Evolutionary conservation across 2,888 invertebrate species (phyloP), one percentile per base, ranked within the genome.

Genomic region (Sminthurides aquaticus): DNA sequence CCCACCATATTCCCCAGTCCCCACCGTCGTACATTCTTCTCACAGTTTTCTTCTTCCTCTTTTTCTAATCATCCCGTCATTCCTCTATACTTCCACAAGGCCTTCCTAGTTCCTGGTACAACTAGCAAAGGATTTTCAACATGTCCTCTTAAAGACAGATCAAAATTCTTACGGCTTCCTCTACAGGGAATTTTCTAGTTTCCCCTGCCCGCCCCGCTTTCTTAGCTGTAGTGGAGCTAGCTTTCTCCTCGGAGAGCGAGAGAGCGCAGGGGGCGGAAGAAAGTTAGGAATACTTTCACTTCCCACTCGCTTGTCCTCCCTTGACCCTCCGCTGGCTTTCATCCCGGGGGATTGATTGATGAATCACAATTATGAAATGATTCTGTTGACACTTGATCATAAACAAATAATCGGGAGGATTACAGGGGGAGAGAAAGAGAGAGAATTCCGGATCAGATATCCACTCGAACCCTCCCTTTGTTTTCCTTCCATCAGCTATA

Each of bases 361-460:
- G 64, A 60, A 64, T 60, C 64, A 60, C 64, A 64, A 64, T 64
- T 64, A 64, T 64, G 64, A 60, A 64, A 64, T 64, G 60, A 64
- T 64, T 60, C 64, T 64, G 64, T 64, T 63, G 63, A 63, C 64
- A 64, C 64, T 64, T 64, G 64, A 64, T 64, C 64, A 64, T 64
- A 64, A 64, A 64, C 64, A 64, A 64, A 64, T 64, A 64, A 64
- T 64, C 60, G 60, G 22, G 22, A 28, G 64, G 64, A 63, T 63
- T 63, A 63, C 56, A 57, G 49, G 62, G 57, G 62, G 62, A 57
- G 57, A 48, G 34, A 11, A 22, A 57, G 62, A 57, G 57, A 48
- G 34, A 11, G n/a, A 29, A 29, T n/a, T 34, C 24, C 48, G 27
- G 49, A 54, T 61, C 61, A 25, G 61, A 61, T 61, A 61, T 60